A percentile compares a stretch with the other conserved stretches of the same genome.
Conservation (phyloP, 2,113 vertebrate genomes). For the Microtus richardsoni region DNA sequence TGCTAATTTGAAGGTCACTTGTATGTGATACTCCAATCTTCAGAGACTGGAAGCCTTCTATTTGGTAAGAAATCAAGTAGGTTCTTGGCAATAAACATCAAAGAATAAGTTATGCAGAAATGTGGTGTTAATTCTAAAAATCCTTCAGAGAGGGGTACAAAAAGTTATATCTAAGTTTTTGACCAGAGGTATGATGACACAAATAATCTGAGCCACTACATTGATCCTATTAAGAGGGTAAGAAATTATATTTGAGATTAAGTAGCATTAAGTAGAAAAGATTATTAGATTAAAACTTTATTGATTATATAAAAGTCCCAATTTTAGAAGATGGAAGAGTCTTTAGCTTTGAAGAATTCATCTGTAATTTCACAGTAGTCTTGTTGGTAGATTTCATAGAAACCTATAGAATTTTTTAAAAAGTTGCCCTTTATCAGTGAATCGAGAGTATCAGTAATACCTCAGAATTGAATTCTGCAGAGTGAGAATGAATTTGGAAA, state of each 20-base stretch:
- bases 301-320: background rate
- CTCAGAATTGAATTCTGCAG: background rate
- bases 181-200: fast-evolving
- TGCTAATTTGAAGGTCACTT: background rate
- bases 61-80: background rate
- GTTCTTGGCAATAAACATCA: background rate
- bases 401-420: background rate
- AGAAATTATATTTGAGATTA: background rate
- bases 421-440: background rate
- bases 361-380: background rate
- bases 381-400: background rate
- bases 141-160: fast-evolving
- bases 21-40: background rate
- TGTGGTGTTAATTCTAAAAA: background rate
- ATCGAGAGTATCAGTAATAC: background rate
- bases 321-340: background rate
- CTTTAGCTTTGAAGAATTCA: background rate
- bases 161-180: background rate
- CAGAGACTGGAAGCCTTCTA: background rate
- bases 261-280: background rate
- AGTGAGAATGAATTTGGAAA: background rate
- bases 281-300: no score
- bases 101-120: background rate
- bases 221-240: background rate
- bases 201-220: background rate